phyloP scores from a whole-genome alignment of 2,888 invertebrate genomes.

The Pristionchus maxplancki region DNA sequence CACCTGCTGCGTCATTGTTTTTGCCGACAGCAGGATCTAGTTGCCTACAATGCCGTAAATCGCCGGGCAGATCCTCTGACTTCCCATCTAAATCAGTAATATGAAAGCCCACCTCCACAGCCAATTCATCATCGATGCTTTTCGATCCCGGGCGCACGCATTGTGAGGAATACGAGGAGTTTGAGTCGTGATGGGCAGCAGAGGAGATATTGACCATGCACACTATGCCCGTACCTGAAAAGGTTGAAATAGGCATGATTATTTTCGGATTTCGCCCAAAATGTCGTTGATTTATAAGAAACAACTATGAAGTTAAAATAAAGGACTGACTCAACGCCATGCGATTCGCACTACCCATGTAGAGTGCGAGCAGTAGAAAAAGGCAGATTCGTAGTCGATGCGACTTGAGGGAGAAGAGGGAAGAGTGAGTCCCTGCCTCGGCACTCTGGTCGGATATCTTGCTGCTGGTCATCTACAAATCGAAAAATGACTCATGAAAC shows the following conservation, averaged over 20 bases:
- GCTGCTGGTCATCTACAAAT: not conserved
- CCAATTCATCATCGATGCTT: not conserved
- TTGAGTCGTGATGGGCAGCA: not conserved
- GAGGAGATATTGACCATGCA: conserved; percentile 45
- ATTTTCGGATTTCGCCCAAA: not conserved
- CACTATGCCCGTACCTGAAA: conserved; percentile 39
- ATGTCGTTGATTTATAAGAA: not conserved
- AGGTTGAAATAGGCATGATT: not conserved
- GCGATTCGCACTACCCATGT: conserved; percentile 44
- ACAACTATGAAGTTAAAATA: too few relatives aligned
- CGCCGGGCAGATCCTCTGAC: too few relatives aligned
- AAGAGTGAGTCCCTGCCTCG: not conserved
- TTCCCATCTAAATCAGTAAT: too few relatives aligned
- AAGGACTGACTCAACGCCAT: conserved; percentile 44
- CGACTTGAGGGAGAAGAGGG: conserved; percentile 33
- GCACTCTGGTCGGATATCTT: not conserved
- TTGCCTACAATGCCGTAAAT: not conserved
- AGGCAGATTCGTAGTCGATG: conserved; percentile 48
- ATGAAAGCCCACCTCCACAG: conserved; percentile 10
- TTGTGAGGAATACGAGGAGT: not conserved
- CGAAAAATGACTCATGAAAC: too few relatives aligned
- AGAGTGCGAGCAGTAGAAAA: conserved; percentile 4
- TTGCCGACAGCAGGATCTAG: not conserved
- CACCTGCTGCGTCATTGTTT: too few relatives aligned
- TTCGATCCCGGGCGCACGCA: not conserved